phyloP scores from a whole-genome alignment of 2,113 vertebrate species.

The Plecturocebus donacophilus region DNA sequence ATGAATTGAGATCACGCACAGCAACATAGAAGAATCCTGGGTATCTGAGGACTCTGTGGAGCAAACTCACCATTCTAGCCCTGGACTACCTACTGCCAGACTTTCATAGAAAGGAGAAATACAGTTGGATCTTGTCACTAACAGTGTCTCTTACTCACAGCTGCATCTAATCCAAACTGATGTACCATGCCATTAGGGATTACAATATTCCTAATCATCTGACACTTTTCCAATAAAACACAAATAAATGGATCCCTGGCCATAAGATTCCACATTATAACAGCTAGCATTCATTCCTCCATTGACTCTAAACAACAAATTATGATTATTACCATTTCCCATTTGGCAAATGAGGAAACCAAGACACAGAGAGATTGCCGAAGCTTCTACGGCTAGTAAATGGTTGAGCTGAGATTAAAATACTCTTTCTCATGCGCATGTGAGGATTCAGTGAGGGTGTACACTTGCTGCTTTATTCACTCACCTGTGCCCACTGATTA shows the following conservation, averaged over 20 bases:
- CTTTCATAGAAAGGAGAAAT: not conserved
- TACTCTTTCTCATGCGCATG: rapidly evolving
- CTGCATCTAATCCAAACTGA: not conserved
- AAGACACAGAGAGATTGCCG: not conserved
- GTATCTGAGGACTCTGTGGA: not conserved
- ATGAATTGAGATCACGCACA: rapidly evolving
- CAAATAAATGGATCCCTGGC: not conserved
- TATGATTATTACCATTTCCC: not conserved
- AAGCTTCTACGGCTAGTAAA: not conserved
- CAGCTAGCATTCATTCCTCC: not conserved
- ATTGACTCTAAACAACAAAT: not conserved
- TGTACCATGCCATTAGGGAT: not conserved
- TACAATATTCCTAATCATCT: not conserved
- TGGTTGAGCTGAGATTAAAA: not conserved
- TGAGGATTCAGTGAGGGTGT: not conserved
- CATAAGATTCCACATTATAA: not conserved
- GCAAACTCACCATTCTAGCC: not conserved
- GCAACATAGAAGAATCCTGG: not conserved
- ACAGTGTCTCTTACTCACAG: not conserved
- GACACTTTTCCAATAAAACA: not conserved
- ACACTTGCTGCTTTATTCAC: not conserved
- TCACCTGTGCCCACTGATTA: not conserved
- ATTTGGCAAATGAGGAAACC: not conserved
- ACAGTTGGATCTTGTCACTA: not conserved
- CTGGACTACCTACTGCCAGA: not conserved